These are phyloP conservation scores for Eupsilia transversa DNA, from an alignment of 2,888 invertebrate species.

Conservation along the genomic window DNA sequence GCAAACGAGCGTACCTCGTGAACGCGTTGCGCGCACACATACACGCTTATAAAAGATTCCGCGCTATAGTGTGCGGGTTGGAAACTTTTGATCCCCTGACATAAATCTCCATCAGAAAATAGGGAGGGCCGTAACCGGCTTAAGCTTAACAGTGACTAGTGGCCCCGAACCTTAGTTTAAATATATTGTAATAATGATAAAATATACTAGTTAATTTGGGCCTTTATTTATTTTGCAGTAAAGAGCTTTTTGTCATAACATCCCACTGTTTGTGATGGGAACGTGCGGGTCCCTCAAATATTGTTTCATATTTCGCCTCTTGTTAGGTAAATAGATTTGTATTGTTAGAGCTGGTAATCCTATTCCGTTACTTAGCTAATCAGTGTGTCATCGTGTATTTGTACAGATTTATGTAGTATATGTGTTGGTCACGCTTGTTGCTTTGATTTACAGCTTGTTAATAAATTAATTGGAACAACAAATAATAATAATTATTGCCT, in stretches of 20 bases:
- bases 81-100: slow-evolving; percentile 90
- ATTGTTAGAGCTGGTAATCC: slow-evolving; percentile 83
- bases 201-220: slow-evolving; percentile 87
- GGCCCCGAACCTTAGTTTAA: slow-evolving; percentile 87
- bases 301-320: slow-evolving; percentile 86
- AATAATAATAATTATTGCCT: slow-evolving; percentile 3
- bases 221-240: slow-evolving; percentile 85
- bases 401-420: slow-evolving; percentile 51
- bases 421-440: slow-evolving; percentile 33
- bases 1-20: slow-evolving; percentile 72
- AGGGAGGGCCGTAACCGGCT: slow-evolving; percentile 90
- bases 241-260: slow-evolving; percentile 85
- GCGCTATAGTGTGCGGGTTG: slow-evolving; percentile 80
- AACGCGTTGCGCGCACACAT: slow-evolving; percentile 68
- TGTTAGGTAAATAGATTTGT: slow-evolving; percentile 85
- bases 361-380: slow-evolving; percentile 82
- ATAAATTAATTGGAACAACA: slow-evolving; percentile 27
- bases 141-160: slow-evolving; percentile 90
- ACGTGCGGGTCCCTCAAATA: slow-evolving; percentile 81
- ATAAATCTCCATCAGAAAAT: slow-evolving; percentile 91
- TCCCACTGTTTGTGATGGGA: slow-evolving; percentile 75
- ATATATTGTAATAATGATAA: slow-evolving; percentile 90
- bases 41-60: slow-evolving; percentile 58
- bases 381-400: slow-evolving; percentile 64
- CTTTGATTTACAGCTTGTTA: slow-evolving; percentile 19